phyloP scores from a whole-genome alignment of 92 coral and sea anemone genomes.

The Zoanthus solanderi region DNA sequence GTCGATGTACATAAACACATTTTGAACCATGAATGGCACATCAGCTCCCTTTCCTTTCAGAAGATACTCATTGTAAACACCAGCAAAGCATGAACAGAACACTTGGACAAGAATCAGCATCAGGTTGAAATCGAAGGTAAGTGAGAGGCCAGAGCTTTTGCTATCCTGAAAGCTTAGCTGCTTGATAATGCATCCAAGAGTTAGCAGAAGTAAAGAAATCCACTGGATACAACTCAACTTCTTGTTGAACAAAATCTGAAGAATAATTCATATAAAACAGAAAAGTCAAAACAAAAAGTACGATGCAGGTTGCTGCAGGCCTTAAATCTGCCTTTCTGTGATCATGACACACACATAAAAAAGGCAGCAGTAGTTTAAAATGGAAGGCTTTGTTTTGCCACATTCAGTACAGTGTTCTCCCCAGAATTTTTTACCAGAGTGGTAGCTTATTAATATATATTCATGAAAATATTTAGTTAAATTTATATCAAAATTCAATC shows the following conservation, averaged over 20 bases:
- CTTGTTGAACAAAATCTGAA: conserved; percentile 89
- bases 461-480: too few species aligned
- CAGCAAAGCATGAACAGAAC: conserved; percentile 97
- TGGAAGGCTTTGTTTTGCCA: too few species aligned
- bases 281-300: too few species aligned
- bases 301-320: too few species aligned
- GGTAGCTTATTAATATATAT: too few species aligned
- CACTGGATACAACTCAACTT: conserved; percentile 83
- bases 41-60: conserved; percentile 93
- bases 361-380: too few species aligned
- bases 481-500: too few species aligned
- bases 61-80: conserved; percentile 97
- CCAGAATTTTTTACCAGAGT: too few species aligned
- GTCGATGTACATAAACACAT: conserved; percentile 93
- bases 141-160: conserved; percentile 63
- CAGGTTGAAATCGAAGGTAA: conserved; percentile 80
- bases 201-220: conserved; percentile 88
- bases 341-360: too few species aligned
- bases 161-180: conserved; percentile 75
- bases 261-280: neutral
- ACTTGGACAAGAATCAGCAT: conserved; percentile 91
- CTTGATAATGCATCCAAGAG: conserved; percentile 90
- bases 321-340: too few species aligned
- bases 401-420: too few species aligned
- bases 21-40: conserved; percentile 91